phyloP scores from a whole-genome alignment of 2,797 vertebrate genomes.

The Helarctos malayanus region DNA sequence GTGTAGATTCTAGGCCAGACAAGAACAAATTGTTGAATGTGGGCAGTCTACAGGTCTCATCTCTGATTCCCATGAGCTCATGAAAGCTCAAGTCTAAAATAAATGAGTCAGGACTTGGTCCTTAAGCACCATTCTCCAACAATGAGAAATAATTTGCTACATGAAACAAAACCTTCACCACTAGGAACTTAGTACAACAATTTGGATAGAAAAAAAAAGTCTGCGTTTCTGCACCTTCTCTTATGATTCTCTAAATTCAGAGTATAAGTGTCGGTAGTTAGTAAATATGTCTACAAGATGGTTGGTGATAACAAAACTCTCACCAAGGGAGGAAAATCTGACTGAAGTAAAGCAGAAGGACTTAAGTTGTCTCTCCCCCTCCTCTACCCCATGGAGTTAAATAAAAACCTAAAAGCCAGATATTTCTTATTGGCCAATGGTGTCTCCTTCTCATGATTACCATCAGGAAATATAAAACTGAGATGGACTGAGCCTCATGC shows the following conservation, averaged over 20 bases:
- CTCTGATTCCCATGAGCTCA: background rate
- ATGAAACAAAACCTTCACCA: background rate
- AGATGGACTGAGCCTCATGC: background rate
- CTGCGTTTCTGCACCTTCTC: background rate
- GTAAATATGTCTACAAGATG: slow-evolving; percentile 6
- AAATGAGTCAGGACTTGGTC: background rate
- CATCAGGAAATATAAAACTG: slow-evolving; percentile 3
- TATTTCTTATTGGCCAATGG: background rate
- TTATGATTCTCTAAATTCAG: slow-evolving; percentile 17
- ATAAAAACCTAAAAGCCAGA: background rate
- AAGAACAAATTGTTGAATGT: background rate
- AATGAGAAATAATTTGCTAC: background rate
- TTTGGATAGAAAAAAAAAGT: slow-evolving; percentile 9
- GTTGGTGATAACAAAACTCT: background rate
- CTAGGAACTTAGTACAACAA: background rate
- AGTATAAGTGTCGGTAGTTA: background rate
- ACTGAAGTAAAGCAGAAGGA: background rate
- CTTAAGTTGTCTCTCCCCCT: background rate
- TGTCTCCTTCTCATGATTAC: slow-evolving; percentile 3
- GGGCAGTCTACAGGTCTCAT: background rate
- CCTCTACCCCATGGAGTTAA: background rate
- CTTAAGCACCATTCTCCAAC: slow-evolving; percentile 11
- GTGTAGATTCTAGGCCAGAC: background rate
- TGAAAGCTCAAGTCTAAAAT: background rate
- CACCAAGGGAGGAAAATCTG: background rate